Evolutionary conservation across 2,797 vertebrate species (phyloP).

Genomic region (Notolabrus celidotus): DNA sequence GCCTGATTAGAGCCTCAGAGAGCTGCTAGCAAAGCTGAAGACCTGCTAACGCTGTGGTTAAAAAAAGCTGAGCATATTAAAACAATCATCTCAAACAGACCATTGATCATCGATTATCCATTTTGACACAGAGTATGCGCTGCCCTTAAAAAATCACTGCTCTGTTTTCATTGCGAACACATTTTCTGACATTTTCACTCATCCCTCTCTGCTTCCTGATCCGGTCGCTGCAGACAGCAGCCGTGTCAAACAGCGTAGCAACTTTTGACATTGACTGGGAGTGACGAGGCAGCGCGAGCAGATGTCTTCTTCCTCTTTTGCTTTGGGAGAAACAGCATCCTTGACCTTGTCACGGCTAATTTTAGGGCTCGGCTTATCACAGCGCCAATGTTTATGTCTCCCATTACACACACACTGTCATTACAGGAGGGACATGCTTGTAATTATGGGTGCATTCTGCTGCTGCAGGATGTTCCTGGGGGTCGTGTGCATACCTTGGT

Average conservation of each 20-base stretch:
- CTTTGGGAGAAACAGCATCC: constrained; percentile 78
- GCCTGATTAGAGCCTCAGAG: too few relatives aligned
- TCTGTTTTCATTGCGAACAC: constrained; percentile 40
- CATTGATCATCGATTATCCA: too few relatives aligned
- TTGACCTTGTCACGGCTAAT: constrained; percentile 83
- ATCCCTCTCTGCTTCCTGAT: constrained; percentile 33
- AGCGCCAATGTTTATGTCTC: constrained; percentile 81
- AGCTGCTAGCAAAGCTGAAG: neutral
- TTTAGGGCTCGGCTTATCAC: constrained; percentile 80
- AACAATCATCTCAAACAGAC: too few relatives aligned
- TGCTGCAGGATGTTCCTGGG: constrained; percentile 42
- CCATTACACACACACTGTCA: constrained; percentile 79
- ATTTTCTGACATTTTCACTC: constrained; percentile 52
- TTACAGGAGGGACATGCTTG: constrained; percentile 71
- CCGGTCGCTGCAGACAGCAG: constrained; percentile 69
- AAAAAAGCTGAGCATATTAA: too few relatives aligned
- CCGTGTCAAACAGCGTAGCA: constrained; percentile 72
- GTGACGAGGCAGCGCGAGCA: constrained; percentile 77
- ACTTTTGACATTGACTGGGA: constrained; percentile 78
- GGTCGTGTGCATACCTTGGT: constrained; percentile 40
- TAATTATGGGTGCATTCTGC: constrained; percentile 67
- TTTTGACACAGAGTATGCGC: too few relatives aligned
- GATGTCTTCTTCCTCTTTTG: constrained; percentile 82
- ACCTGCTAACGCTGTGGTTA: too few relatives aligned
- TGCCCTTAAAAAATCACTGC: neutral